Evolutionary conservation across 2,797 vertebrate genomes (phyloP), one percentile per base, ranked within the genome.

Genomic region (Chelon labrosus): DNA sequence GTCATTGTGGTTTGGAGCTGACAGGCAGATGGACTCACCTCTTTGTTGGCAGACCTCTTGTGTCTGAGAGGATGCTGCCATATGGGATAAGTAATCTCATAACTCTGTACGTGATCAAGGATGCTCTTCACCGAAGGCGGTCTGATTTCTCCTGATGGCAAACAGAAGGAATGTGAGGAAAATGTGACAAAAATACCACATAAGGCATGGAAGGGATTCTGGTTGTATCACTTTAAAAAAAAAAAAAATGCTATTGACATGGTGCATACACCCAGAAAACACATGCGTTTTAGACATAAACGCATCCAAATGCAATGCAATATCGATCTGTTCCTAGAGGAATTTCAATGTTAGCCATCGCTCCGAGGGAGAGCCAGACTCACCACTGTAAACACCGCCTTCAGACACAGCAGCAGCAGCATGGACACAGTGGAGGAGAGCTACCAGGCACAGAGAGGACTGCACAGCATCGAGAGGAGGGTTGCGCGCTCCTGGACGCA

Each of bases 21-120:
- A 3, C 12, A 41, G 39, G 10, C 39, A 12, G 12, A 41, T 41
- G 51, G 39, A 62, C 85, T 92, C 70, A 94, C 94, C 89, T 94
- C 78, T 59, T 59, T 47, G 73, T 41, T 56, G 60, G 78, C 58
- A 52, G 91, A 89, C 83, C 93, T 88, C 67, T 71, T 89, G 81
- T 75, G 82, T 84, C 89, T 88, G 79, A 55, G 70, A 73, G 90
- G 89, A 65, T 84, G 89, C 75, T 93, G 80, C 94, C 94, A 95
- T 51, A 70, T 65, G 57, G 94, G 94, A 79, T 80, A 85, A 66
- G 85, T 94, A 46, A 95, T 79, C 82, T 93, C 94, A 86, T 94
- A 95, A 75, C 71, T 79, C 51, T 86, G 68, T 4, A 86, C 73
- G 5, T 87, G 75, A 38, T 90, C 83, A 20, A 90, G 88, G 89